phyloP scores from a whole-genome alignment of 1,140 invertebrate genomes.

The Xylocopa sonorina region DNA sequence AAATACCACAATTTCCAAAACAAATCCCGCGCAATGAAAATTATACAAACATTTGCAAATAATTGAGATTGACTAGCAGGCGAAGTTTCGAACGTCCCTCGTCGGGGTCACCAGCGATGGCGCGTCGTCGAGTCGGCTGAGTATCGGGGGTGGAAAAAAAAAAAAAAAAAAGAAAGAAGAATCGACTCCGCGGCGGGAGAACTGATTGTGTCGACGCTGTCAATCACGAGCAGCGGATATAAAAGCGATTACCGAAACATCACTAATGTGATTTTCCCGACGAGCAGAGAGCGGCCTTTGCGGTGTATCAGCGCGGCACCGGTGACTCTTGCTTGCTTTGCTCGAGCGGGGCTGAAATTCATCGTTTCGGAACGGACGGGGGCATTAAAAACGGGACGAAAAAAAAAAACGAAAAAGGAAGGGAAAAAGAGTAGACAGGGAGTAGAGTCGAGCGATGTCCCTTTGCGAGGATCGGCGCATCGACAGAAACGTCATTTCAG shows the following conservation, averaged over 20 bases:
- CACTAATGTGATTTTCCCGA: constrained; percentile 68
- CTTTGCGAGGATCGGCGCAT: background rate
- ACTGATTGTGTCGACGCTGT: constrained; percentile 63
- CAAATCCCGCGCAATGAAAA: too few species aligned
- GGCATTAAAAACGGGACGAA: background rate
- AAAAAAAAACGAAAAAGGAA: too few species aligned
- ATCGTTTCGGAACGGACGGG: constrained; percentile 21
- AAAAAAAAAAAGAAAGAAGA: too few species aligned
- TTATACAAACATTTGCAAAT: too few species aligned
- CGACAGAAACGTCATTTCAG: background rate
- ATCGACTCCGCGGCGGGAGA: constrained; percentile 48
- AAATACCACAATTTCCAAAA: too few species aligned
- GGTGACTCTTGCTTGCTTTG: constrained; percentile 58
- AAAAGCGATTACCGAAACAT: constrained; percentile 71
- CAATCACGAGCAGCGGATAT: constrained; percentile 58
- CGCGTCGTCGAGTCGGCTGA: too few species aligned
- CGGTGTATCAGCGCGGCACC: constrained; percentile 46
- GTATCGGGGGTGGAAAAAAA: too few species aligned
- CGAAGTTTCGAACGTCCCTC: too few species aligned
- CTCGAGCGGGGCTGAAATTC: constrained; percentile 10
- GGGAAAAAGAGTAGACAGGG: background rate
- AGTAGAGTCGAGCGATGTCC: background rate
- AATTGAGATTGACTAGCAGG: too few species aligned
- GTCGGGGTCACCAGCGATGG: too few species aligned
- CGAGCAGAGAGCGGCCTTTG: constrained; percentile 52